A percentile compares a stretch with the other conserved stretches of the same genome.
Evolutionary conservation across 2,113 vertebrate species (phyloP).

Genomic region (Panthera uncia): DNA sequence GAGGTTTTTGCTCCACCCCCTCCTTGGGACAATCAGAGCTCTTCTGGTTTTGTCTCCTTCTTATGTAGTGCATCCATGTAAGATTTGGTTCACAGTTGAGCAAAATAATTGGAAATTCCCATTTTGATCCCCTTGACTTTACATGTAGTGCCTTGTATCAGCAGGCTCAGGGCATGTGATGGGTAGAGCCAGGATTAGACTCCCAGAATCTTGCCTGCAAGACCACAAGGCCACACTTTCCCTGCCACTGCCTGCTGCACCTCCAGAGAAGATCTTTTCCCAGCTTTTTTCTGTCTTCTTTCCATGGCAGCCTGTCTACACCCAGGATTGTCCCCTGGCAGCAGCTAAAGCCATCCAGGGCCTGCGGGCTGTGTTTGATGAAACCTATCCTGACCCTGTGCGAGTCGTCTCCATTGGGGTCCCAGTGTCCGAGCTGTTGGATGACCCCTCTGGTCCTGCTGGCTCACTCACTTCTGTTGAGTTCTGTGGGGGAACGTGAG

Average conservation of each 20-base stretch:
- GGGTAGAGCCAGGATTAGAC: not conserved
- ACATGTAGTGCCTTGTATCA: not conserved
- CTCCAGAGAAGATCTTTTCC: not conserved
- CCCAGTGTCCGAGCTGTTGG: slow-evolving; percentile 92
- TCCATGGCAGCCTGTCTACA: slow-evolving; percentile 89
- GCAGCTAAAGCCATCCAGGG: slow-evolving; percentile 97
- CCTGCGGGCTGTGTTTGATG: slow-evolving; percentile 96
- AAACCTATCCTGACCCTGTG: slow-evolving; percentile 98
- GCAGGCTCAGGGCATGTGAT: not conserved
- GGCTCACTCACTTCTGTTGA: slow-evolving; percentile 95
- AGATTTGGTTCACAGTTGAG: not conserved
- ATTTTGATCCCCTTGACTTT: not conserved
- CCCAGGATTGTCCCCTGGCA: slow-evolving; percentile 92
- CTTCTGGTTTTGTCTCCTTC: not conserved
- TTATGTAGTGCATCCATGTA: not conserved
- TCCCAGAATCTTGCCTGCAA: not conserved
- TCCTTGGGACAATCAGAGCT: not conserved
- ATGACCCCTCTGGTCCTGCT: slow-evolving; percentile 91
- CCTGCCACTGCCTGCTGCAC: not conserved
- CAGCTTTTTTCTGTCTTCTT: not conserved
- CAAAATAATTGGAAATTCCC: not conserved
- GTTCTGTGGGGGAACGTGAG: slow-evolving; percentile 99
- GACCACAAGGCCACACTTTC: not conserved
- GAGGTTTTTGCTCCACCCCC: not conserved
- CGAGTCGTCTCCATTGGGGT: slow-evolving; percentile 96